A percentile compares a stretch with the other conserved stretches of the same genome.
Evolutionary conservation across 1,140 invertebrate species (phyloP).

Genomic region (Neodiprion lecontei): DNA sequence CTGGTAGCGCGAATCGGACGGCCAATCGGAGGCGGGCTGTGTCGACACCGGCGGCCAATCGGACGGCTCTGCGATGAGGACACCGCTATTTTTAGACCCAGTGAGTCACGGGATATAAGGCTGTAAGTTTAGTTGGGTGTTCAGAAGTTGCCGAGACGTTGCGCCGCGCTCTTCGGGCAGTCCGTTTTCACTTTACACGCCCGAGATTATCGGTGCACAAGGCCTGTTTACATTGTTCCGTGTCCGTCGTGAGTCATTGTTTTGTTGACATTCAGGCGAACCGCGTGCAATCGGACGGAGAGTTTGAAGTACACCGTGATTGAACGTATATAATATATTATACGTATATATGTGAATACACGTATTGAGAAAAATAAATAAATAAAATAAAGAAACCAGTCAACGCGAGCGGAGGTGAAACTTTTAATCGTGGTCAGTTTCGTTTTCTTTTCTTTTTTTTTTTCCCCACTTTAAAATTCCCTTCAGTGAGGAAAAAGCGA

Average conservation of each 20-base stretch:
- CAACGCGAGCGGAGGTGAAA: no score
- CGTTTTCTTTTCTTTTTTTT: no score
- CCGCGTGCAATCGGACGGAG: not conserved
- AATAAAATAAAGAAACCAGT: no score
- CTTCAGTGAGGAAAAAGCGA: no score
- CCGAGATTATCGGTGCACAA: not conserved
- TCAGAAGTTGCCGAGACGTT: constrained; percentile 53
- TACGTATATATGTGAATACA: no score
- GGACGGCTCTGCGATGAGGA: constrained; percentile 44
- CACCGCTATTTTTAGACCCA: constrained; percentile 53
- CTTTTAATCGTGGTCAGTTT: no score
- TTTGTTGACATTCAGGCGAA: constrained; percentile 24
- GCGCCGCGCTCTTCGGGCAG: constrained; percentile 33
- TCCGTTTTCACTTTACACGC: not conserved
- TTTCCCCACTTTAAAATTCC: no score
- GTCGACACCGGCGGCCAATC: constrained; percentile 55
- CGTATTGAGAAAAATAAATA: no score
- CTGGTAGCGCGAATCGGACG: constrained; percentile 34
- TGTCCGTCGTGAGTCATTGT: constrained; percentile 30
- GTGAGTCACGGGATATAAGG: constrained; percentile 64
- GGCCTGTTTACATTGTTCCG: constrained; percentile 19
- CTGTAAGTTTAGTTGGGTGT: constrained; percentile 51
- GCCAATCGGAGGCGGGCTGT: constrained; percentile 37
- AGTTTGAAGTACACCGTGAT: not conserved
- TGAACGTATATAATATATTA: no score